phyloP scores from a whole-genome alignment of 2,113 vertebrate species.

The Siniperca chuatsi region DNA sequence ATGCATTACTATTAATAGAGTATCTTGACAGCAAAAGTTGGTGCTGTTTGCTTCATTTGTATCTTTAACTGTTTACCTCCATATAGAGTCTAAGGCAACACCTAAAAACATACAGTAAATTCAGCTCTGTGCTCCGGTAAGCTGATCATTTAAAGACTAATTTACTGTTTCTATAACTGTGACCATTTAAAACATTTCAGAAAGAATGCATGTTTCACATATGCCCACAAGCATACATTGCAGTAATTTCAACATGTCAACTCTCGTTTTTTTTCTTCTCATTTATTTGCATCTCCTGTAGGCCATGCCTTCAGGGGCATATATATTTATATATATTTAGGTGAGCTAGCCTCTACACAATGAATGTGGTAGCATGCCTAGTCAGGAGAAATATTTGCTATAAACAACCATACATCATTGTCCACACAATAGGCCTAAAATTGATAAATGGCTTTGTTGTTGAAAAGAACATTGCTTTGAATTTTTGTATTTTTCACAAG shows the following conservation, averaged over 20 bases:
- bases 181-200: not conserved
- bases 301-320: not conserved
- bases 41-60: conserved; percentile 7
- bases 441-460: not conserved
- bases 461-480: not conserved
- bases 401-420: not conserved
- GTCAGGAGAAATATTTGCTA: not conserved
- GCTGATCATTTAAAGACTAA: not conserved
- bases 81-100: not conserved
- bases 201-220: not conserved
- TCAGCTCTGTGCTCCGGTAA: not conserved
- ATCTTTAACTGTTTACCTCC: not conserved
- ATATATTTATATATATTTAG: not conserved
- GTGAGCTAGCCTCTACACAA: not conserved
- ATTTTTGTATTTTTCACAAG: not conserved
- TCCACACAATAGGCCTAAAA: not conserved
- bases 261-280: not conserved
- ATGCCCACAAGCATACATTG: not conserved
- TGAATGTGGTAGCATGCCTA: not conserved
- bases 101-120: not conserved
- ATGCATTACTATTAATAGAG: not conserved
- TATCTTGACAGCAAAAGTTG: not conserved
- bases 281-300: not conserved
- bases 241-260: not conserved
- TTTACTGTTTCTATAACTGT: not conserved